phyloP scores from a whole-genome alignment of 1,140 invertebrate genomes.

The Brachionus koreanus region DNA sequence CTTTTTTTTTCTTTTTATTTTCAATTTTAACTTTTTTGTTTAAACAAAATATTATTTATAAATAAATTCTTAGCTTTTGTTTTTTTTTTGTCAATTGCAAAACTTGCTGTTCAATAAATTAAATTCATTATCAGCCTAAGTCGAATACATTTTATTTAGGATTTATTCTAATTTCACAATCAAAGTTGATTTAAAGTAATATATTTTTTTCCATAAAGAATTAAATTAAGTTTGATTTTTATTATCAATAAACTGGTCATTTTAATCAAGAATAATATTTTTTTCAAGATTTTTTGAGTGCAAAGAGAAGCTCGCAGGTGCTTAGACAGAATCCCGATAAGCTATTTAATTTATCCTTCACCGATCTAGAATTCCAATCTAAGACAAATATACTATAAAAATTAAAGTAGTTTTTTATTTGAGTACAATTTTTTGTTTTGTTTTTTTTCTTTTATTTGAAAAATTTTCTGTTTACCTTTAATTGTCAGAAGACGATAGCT shows the following conservation, averaged over 20 bases:
- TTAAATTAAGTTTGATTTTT: background rate
- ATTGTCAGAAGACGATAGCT: background rate
- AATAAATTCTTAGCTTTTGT: background rate
- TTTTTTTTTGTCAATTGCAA: background rate
- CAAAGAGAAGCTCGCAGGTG: background rate
- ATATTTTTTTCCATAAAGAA: background rate
- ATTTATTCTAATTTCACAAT: background rate
- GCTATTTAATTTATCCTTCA: background rate
- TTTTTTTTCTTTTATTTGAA: background rate
- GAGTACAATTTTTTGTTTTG: background rate
- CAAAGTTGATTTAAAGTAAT: background rate
- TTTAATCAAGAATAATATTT: background rate
- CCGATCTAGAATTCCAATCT: background rate
- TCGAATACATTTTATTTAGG: background rate
- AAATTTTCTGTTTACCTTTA: background rate
- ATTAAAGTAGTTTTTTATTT: background rate
- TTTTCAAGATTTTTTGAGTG: background rate
- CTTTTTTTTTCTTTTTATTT: background rate
- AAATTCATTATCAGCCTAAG: background rate
- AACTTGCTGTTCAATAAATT: background rate
- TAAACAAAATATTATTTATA: background rate
- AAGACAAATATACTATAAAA: background rate
- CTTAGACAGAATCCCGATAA: background rate
- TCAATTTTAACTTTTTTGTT: background rate
- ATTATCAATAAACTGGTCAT: background rate